phyloP scores from a whole-genome alignment of 30 jellyfish, hydroid and myxozoan genomes.

The Hydractinia echinata region DNA sequence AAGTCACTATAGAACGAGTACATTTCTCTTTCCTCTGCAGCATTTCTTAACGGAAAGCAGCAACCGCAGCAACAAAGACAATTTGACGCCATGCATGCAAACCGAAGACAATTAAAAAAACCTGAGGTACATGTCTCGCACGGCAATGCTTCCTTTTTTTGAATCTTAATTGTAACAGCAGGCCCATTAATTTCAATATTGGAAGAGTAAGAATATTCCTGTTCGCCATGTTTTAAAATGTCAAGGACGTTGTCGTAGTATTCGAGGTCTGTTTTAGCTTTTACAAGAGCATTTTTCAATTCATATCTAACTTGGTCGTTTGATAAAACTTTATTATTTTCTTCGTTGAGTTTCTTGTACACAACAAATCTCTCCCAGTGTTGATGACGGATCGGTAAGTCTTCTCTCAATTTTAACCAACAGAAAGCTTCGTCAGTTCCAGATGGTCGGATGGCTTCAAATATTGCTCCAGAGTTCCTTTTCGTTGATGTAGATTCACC shows the following conservation, averaged over 20 bases:
- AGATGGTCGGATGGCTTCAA: neutral
- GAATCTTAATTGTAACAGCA: neutral
- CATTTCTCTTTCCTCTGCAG: neutral
- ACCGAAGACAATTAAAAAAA: neutral
- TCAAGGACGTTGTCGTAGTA: neutral
- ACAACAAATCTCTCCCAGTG: neutral
- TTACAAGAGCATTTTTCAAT: neutral
- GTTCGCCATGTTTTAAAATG: neutral
- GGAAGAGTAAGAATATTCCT: neutral
- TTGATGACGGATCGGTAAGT: conserved; percentile 1
- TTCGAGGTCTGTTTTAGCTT: neutral
- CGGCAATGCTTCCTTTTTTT: neutral
- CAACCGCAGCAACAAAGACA: neutral
- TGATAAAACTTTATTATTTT: neutral
- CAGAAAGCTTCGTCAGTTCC: conserved; percentile 5
- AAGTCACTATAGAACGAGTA: neutral
- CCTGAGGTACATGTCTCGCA: neutral
- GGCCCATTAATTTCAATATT: neutral
- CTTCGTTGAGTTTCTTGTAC: neutral
- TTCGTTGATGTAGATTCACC: neutral
- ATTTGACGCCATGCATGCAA: neutral
- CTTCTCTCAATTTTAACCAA: neutral
- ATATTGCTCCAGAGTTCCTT: neutral
- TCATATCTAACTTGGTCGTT: neutral
- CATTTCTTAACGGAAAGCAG: neutral